Conservation (phyloP, 2,797 vertebrate genomes). For the Melanotaenia trifasciata region DNA sequence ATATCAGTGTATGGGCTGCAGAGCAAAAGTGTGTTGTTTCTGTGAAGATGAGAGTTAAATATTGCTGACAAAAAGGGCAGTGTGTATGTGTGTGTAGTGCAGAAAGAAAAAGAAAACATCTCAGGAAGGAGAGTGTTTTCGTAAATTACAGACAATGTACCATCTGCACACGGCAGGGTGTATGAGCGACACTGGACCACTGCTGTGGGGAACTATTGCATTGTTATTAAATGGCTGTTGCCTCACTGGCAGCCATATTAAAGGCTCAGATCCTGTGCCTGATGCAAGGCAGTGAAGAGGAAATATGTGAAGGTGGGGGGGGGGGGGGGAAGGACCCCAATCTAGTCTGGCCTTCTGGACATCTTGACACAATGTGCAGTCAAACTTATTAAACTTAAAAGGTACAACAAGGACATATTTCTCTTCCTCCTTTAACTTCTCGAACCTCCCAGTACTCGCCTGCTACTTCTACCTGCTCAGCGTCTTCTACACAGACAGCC, state of each 20-base stretch:
- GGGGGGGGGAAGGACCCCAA: slow-evolving; percentile 23
- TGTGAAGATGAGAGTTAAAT: slow-evolving; percentile 54
- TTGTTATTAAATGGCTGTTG: slow-evolving; percentile 85
- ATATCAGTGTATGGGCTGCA: slow-evolving; percentile 43
- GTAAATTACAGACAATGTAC: slow-evolving; percentile 81
- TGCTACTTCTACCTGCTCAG: slow-evolving; percentile 57
- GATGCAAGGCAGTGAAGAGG: slow-evolving; percentile 64
- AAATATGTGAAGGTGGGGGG: slow-evolving; percentile 4
- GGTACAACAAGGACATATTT: slow-evolving; percentile 21
- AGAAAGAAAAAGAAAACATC: slow-evolving; percentile 48
- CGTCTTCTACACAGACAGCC: slow-evolving; percentile 57
- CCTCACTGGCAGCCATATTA: slow-evolving; percentile 83
- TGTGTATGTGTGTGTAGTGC: slow-evolving; percentile 17
- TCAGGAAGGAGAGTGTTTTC: slow-evolving; percentile 73
- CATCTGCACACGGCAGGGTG: slow-evolving; percentile 84
- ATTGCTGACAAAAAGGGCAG: slow-evolving; percentile 48
- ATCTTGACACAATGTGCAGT: slow-evolving; percentile 64
- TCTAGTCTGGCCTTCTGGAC: slow-evolving; percentile 66
- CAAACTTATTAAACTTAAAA: slow-evolving; percentile 58
- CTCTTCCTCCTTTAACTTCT: slow-evolving; percentile 9
- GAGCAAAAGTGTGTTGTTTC: slow-evolving; percentile 52
- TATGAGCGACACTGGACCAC: slow-evolving; percentile 76
- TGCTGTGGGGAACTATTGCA: slow-evolving; percentile 84
- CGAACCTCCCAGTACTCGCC: slow-evolving; percentile 43
- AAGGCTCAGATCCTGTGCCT: slow-evolving; percentile 76